Percentiles rank a stretch among this genome's conserved stretches.
Evolutionary conservation across 2,888 invertebrate genomes (phyloP).

Genomic region (Erebia palarica): DNA sequence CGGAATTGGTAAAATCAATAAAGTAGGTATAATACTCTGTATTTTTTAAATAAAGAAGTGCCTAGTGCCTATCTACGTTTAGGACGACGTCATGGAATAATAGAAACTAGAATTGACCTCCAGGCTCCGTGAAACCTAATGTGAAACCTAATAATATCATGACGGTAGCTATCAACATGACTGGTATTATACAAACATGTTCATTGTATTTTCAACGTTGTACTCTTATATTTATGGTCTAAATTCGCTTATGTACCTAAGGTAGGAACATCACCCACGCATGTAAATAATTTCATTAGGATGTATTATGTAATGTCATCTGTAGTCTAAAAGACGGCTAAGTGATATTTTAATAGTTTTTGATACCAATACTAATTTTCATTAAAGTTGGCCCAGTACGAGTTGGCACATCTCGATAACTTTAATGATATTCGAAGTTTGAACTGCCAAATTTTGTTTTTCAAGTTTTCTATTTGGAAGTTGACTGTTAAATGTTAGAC

Average conservation of each 20-base stretch:
- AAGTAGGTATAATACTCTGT: too few species aligned
- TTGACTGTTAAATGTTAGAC: neutral
- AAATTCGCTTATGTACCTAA: neutral
- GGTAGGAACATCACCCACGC: neutral
- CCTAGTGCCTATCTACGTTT: too few species aligned
- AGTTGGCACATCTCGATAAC: neutral
- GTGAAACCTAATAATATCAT: constrained; percentile 23
- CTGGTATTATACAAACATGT: neutral
- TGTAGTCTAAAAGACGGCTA: neutral
- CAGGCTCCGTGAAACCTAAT: neutral
- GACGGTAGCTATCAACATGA: constrained; percentile 17
- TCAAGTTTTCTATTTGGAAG: too few species aligned
- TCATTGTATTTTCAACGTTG: neutral
- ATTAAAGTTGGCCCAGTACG: neutral
- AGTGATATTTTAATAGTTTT: neutral
- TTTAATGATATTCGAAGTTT: neutral
- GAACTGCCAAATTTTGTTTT: too few species aligned
- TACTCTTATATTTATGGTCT: neutral
- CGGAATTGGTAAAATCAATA: too few species aligned
- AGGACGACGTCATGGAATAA: constrained; percentile 29
- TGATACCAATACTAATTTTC: neutral
- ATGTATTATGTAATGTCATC: neutral
- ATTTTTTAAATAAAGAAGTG: too few species aligned
- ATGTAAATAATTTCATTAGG: constrained; percentile 15
- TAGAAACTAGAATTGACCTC: constrained; percentile 28